Evolutionary conservation across 2,797 vertebrate species (phyloP), one percentile per base, ranked within the genome.

Genomic region (Syndactyla subalaris): DNA sequence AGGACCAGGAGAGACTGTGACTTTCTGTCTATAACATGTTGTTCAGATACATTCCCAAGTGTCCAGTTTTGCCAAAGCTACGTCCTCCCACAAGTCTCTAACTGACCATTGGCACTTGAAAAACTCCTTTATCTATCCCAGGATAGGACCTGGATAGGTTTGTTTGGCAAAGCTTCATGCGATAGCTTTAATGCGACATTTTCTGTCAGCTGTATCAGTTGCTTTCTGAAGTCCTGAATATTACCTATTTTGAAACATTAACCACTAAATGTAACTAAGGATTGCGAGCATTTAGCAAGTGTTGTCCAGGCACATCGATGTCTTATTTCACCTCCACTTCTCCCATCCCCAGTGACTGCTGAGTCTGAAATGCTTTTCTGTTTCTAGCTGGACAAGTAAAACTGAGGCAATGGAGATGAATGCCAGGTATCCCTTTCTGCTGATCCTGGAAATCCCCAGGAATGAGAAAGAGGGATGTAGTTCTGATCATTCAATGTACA

Each of bases 341-440:
- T 81, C 54, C 29, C 19, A 38, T 58, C 45, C 61, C 26, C 32
- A 18, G 15, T 41, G 48, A 67, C 75, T 83, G 48, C 34, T 36
- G 65, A 76, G 26, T 71, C 48, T 73, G 39, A 88, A 72, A 77
- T 80, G 57, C 27, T 89, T 93, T 94, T 77, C 32, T 83, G 17
- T 73, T 89, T 57, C 81, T 80, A 71, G 46, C n/a, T 88, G 82
- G 79, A 61, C 68, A 85, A 71, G 48, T 80, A 52, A 80, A 79
- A 85, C 19, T 29, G 61, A 30, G 27, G 45, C 72, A 62, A 14
- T 46, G 49, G 65, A 88, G 67, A 36, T 66, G 18, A 71, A 52
- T 85, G 54, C 5, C 1, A 0, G 46, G 18, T 70, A 41, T 63
- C 41, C 52, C 52, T 68, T 88, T 79, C 59, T 66, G 38, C 82